Evolutionary conservation across 2,797 vertebrate genomes (phyloP).

Genomic region (Botia almorhae): DNA sequence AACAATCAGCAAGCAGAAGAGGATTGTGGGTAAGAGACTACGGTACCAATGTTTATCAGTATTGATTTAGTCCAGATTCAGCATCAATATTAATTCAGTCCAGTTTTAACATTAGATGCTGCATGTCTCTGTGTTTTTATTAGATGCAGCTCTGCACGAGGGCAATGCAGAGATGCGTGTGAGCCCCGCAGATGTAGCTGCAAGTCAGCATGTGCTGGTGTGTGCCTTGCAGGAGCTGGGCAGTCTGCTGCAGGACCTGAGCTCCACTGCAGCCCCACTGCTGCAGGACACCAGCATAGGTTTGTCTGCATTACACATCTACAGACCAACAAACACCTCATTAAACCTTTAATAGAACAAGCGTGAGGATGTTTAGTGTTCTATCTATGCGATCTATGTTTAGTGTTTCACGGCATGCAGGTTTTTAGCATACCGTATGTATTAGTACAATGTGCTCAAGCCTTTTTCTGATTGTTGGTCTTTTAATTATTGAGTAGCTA

Average conservation of each 20-base stretch:
- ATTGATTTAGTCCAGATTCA: neutral
- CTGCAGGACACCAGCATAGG: conserved; percentile 86
- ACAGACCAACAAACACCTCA: conserved; percentile 13
- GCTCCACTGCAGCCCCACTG: conserved; percentile 85
- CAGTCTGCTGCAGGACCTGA: conserved; percentile 80
- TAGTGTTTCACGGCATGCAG: too few relatives aligned
- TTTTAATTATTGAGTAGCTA: too few relatives aligned
- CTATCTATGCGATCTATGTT: too few relatives aligned
- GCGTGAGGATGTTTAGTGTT: neutral
- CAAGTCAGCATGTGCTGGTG: conserved; percentile 84
- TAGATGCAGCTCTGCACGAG: conserved; percentile 81
- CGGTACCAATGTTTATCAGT: neutral
- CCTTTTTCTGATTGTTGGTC: too few relatives aligned
- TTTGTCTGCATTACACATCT: conserved; percentile 60
- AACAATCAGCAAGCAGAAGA: conserved; percentile 83
- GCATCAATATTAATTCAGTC: neutral
- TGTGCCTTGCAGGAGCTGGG: conserved; percentile 90
- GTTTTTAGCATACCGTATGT: too few relatives aligned
- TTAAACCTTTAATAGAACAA: conserved; percentile 7
- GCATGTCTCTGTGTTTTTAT: conserved; percentile 43
- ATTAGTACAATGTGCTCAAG: too few relatives aligned
- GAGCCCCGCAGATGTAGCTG: conserved; percentile 74
- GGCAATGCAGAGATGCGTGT: conserved; percentile 82
- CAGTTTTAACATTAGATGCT: neutral
- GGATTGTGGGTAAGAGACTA: conserved; percentile 81